phyloP scores from a whole-genome alignment of 1,140 invertebrate species.

The Nephotettix cincticeps region DNA sequence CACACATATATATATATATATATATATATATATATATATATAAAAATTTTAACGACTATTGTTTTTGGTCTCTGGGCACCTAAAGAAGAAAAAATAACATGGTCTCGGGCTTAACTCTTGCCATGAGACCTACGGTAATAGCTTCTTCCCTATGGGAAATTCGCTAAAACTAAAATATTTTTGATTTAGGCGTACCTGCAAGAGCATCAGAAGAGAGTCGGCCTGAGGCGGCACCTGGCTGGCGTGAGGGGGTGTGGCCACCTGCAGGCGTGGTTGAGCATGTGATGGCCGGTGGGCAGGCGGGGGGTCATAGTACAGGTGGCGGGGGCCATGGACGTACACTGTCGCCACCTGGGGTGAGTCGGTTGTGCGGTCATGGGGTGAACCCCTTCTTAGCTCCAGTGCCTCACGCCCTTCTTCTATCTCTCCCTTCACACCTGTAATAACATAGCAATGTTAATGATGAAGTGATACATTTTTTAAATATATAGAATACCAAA shows the following conservation, averaged over 20 bases:
- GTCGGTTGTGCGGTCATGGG: conserved; percentile 74
- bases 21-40: too few relatives aligned
- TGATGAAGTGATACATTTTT: too few relatives aligned
- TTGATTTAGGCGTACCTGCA: conserved; percentile 55
- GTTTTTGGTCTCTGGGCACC: too few relatives aligned
- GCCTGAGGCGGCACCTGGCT: conserved; percentile 72
- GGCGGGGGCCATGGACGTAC: conserved; percentile 52
- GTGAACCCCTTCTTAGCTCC: conserved; percentile 64
- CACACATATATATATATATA: too few relatives aligned
- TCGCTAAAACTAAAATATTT: too few relatives aligned
- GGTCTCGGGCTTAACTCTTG: too few relatives aligned
- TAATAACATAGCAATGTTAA: conserved; percentile 26
- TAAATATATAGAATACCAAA: too few relatives aligned
- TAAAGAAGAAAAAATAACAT: too few relatives aligned
- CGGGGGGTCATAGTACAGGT: conserved; percentile 53
- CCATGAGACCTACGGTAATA: too few relatives aligned
- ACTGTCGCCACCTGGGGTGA: conserved; percentile 72
- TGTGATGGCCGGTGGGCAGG: conserved; percentile 44
- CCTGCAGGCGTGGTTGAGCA: conserved; percentile 55
- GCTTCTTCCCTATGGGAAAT: too few relatives aligned
- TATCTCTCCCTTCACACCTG: conserved; percentile 44
- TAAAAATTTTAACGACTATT: too few relatives aligned
- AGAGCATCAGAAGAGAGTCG: conserved; percentile 73
- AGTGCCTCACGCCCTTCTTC: conserved; percentile 62
- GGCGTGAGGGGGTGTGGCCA: conserved; percentile 67